phyloP scores from a whole-genome alignment of 1,140 invertebrate genomes.

The Chrysomallon squamiferum region DNA sequence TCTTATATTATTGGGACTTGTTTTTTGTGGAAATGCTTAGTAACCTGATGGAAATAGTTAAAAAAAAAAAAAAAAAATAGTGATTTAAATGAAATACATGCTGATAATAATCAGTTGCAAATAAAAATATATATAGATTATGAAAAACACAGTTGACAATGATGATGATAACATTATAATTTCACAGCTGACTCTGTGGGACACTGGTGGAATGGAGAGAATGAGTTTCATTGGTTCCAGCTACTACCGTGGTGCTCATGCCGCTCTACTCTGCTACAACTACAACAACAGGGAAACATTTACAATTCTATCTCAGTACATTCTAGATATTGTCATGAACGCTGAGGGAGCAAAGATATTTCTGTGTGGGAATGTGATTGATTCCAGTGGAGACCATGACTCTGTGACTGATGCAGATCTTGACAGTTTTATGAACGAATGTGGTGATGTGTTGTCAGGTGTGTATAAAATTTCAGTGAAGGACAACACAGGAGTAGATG shows the following conservation, averaged over 20 bases:
- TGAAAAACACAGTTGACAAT: too few relatives aligned
- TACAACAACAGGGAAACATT: constrained; percentile 77
- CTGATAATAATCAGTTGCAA: too few relatives aligned
- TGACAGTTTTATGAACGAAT: constrained; percentile 91
- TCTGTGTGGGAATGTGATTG: constrained; percentile 52
- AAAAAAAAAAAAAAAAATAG: too few relatives aligned
- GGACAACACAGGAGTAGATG: constrained; percentile 83
- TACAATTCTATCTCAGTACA: constrained; percentile 55
- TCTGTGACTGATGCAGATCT: constrained; percentile 88
- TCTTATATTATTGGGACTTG: too few relatives aligned
- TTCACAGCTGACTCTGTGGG: constrained; percentile 58
- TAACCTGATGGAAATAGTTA: too few relatives aligned
- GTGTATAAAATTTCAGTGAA: constrained; percentile 92
- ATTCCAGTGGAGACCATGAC: constrained; percentile 50
- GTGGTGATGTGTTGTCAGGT: constrained; percentile 86
- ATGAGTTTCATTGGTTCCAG: constrained; percentile 59
- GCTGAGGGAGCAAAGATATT: constrained; percentile 58
- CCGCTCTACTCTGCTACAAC: constrained; percentile 66
- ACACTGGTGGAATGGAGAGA: constrained; percentile 59
- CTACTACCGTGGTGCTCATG: constrained; percentile 58
- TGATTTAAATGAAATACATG: too few relatives aligned
- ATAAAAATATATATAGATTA: too few relatives aligned
- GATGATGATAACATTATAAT: too few relatives aligned
- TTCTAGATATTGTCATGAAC: constrained; percentile 59
- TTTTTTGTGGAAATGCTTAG: too few relatives aligned